A percentile compares a stretch with the other conserved stretches of the same genome.
Evolutionary conservation across 2,797 vertebrate species (phyloP).

Genomic region (Erpetoichthys calabaricus): DNA sequence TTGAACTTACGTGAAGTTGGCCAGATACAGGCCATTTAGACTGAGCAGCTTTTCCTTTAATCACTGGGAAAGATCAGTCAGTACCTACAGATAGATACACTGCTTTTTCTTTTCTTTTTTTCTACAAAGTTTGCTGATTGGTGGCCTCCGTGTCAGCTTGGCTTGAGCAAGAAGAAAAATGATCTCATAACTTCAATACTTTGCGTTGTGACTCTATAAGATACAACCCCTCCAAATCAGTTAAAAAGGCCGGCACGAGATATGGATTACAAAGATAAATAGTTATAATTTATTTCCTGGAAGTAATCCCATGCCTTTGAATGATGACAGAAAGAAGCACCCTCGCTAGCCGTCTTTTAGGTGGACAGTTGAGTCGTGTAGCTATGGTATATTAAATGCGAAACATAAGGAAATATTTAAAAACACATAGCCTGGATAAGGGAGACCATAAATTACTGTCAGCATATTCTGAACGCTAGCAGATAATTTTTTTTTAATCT

Average conservation of each 20-base stretch:
- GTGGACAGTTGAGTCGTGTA: neutral
- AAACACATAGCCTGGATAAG: neutral
- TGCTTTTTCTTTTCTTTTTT: slow-evolving; percentile 20
- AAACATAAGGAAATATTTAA: neutral
- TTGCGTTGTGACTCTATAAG: too few species aligned
- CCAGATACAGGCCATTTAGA: too few species aligned
- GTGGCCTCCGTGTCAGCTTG: slow-evolving; percentile 1
- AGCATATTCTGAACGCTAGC: neutral
- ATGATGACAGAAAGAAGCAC: too few species aligned
- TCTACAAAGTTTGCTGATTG: slow-evolving; percentile 14
- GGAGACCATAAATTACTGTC: neutral
- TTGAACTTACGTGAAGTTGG: too few species aligned
- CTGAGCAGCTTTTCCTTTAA: too few species aligned
- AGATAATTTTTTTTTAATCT: too few species aligned
- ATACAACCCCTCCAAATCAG: too few species aligned
- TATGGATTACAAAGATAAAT: too few species aligned
- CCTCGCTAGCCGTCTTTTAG: too few species aligned
- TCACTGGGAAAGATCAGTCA: neutral
- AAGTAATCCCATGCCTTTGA: too few species aligned
- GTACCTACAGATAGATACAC: slow-evolving; percentile 40
- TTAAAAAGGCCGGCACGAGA: too few species aligned
- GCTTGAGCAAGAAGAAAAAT: neutral
- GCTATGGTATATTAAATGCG: neutral
- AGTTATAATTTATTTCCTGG: too few species aligned
- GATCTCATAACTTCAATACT: neutral